A percentile compares a stretch with the other conserved stretches of the same genome.
Evolutionary conservation across 2,113 vertebrate species (phyloP).

Genomic region (Mustelus asterias): DNA sequence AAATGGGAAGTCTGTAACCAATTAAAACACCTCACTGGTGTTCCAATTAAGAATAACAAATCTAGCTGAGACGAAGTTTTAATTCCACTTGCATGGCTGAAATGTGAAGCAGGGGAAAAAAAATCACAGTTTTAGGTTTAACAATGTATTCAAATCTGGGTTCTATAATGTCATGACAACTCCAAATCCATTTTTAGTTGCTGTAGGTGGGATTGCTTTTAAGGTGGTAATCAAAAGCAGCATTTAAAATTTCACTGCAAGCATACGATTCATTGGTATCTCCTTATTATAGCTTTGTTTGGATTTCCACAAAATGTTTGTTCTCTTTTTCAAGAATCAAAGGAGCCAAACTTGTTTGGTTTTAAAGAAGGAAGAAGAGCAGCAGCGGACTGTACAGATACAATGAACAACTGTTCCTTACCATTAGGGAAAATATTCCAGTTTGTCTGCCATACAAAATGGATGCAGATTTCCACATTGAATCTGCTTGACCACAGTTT

Average conservation of each 20-base stretch:
- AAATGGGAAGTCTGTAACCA: not conserved
- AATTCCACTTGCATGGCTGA: not conserved
- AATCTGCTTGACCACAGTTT: too few relatives aligned
- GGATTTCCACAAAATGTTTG: not conserved
- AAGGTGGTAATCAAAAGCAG: not conserved
- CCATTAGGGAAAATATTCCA: not conserved
- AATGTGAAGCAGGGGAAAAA: not conserved
- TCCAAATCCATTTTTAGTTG: not conserved
- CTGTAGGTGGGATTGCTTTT: not conserved
- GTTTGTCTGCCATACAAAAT: not conserved
- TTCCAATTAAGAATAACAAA: not conserved
- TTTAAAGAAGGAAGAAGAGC: not conserved
- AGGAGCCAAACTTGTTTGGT: not conserved
- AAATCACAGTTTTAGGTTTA: not conserved
- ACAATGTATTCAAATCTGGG: not conserved
- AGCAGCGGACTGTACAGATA: not conserved
- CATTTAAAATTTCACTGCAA: not conserved
- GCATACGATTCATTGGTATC: not conserved
- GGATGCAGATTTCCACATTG: too few relatives aligned
- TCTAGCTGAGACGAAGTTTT: not conserved
- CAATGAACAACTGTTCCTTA: not conserved
- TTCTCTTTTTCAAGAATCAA: not conserved
- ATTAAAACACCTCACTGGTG: not conserved
- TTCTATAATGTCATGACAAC: not conserved
- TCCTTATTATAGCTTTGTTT: not conserved